Conservation (phyloP, 2,113 vertebrate genomes). For the Brachyhypopomus occidentalis region DNA sequence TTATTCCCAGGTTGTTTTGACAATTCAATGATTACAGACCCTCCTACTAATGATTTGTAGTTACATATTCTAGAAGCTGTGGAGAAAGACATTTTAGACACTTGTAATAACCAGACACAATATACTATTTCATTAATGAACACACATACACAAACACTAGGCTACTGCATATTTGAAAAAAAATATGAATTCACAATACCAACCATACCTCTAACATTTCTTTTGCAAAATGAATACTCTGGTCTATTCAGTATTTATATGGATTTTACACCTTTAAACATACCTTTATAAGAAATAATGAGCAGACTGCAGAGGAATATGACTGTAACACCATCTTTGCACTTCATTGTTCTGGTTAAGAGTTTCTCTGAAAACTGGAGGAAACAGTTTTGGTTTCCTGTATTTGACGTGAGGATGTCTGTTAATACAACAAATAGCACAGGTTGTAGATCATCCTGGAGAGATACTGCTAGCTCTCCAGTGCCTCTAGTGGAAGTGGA, state of each 20-base stretch:
- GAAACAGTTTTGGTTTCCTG: conserved; percentile 37
- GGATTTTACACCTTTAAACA: neutral
- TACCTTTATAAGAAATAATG: conserved; percentile 11
- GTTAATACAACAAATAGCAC: neutral
- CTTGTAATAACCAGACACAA: too few species aligned
- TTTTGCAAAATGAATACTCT: too few species aligned
- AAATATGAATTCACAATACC: too few species aligned
- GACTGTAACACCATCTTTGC: neutral
- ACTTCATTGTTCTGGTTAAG: conserved; percentile 37
- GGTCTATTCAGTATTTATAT: neutral
- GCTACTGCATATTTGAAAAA: too few species aligned
- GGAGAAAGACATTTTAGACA: neutral
- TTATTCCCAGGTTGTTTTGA: fast-evolving
- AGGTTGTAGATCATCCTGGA: neutral
- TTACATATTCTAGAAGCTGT: neutral
- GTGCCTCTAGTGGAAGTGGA: neutral
- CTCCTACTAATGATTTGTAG: neutral
- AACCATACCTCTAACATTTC: too few species aligned
- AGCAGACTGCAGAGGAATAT: conserved; percentile 19
- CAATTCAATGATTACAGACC: neutral
- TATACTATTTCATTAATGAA: neutral
- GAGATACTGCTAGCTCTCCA: neutral
- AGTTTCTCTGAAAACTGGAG: conserved; percentile 14
- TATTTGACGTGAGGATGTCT: neutral
- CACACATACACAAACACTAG: too few species aligned